Conservation (phyloP, 1,140 invertebrate species). For the Thaumatotibia leucotreta region DNA sequence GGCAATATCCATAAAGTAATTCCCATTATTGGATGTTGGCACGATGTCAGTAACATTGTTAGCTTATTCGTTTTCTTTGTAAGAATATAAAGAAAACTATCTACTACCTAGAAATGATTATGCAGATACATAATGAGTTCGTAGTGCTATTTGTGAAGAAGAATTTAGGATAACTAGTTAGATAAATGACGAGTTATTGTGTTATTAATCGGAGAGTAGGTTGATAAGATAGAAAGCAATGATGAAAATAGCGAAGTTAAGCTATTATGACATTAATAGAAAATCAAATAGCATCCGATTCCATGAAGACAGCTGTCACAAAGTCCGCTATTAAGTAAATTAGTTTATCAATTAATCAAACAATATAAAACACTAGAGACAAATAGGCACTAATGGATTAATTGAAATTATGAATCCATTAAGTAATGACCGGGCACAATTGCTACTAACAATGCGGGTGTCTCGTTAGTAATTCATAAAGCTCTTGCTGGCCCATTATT, state of each 20-base stretch:
- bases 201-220: too few relatives aligned
- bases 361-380: background rate
- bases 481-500: too few relatives aligned
- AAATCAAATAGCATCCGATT: background rate
- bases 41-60: background rate
- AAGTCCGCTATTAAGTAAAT: background rate
- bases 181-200: too few relatives aligned
- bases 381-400: background rate
- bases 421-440: background rate
- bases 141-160: too few relatives aligned
- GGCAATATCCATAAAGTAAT: background rate
- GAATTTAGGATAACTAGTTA: too few relatives aligned
- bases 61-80: background rate
- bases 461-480: background rate
- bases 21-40: constrained; percentile 2
- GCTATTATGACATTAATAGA: background rate
- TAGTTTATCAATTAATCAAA: background rate
- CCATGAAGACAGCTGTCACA: background rate
- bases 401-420: background rate
- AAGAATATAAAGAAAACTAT: background rate
- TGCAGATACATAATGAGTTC: too few relatives aligned
- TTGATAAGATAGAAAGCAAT: too few relatives aligned
- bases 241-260: background rate
- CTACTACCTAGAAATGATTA: background rate
- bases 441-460: background rate